Evolutionary conservation across 2,888 invertebrate genomes (phyloP), one percentile per base, ranked within the genome.

Genomic region (Bellardia pandia): DNA sequence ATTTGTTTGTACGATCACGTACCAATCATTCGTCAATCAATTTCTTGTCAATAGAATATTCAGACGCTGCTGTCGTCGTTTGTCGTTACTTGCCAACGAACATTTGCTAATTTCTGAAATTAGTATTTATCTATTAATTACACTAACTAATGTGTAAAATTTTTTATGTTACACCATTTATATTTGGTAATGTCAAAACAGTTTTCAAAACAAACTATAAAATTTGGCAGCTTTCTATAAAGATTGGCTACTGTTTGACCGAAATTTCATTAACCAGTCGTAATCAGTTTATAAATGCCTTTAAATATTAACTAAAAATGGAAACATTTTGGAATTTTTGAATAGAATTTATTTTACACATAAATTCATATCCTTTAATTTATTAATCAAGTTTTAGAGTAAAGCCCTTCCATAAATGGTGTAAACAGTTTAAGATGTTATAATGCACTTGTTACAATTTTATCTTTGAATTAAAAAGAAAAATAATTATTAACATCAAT

Each of bases 71-170:
- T 30, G 14, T 64, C 40, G 16, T 64, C 4, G n/a, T 14, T 51
- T 69, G 6, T 14, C 1, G 60, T 14, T 14, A 14, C n/a, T 45
- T 16, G 23, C 14, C 14, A 69, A 14, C 14, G 37, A 40, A 13
- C 6, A 37, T 60, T 60, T 74, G 75, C 45, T 75, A 60, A 48
- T 48, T 62, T 33, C 14, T 11, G 3, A 60, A 45, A 45, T 48
- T 75, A 75, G 48, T 60, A 33, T 45, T 48, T 62, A 60, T 75
- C 16, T 42, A 42, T 42, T 53, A 71, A 71, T 71, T 71, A 45
- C 11, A n/a, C 16, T 51, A 71, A 71, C 37, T 53, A 71, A 71
- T 40, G 8, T 42, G 64, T 51, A 53, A 51, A 2, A 71, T 8
- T 11, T 45, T 8, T 62, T 16, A 37, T 33, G 16, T 60, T 60